phyloP scores from a whole-genome alignment of 2,888 invertebrate species.

The Mystacides longicornis region DNA sequence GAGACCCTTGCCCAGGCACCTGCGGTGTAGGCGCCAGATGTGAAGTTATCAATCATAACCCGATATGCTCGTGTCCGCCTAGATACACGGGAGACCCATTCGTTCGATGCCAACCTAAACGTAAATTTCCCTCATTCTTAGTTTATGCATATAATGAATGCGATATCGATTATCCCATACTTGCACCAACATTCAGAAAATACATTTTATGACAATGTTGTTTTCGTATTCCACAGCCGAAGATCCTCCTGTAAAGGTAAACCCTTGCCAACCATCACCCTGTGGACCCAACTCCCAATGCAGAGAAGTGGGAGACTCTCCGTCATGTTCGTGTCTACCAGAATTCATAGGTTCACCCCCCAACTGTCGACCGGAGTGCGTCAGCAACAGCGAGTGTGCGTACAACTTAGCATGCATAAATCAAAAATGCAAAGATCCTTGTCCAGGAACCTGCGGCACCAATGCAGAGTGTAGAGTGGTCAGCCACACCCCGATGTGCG shows the following conservation, averaged over 20 bases:
- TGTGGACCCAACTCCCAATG: slow-evolving; percentile 77
- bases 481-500: slow-evolving; percentile 66
- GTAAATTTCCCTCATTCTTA: slow-evolving; percentile 32
- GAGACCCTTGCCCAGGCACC: slow-evolving; percentile 75
- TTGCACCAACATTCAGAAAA: background rate
- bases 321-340: slow-evolving; percentile 66
- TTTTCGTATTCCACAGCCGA: slow-evolving; percentile 37
- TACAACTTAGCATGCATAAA: slow-evolving; percentile 64
- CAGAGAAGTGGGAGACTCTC: slow-evolving; percentile 55
- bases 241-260: slow-evolving; percentile 42
- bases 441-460: slow-evolving; percentile 60
- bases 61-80: slow-evolving; percentile 66
- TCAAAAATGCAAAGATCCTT: slow-evolving; percentile 70
- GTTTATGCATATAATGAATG: background rate
- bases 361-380: slow-evolving; percentile 73
- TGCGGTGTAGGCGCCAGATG: slow-evolving; percentile 60
- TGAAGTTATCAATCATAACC: slow-evolving; percentile 72
- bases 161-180: background rate
- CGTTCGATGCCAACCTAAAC: slow-evolving; percentile 52
- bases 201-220: background rate
- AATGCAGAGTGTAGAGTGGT: slow-evolving; percentile 69
- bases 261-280: slow-evolving; percentile 72
- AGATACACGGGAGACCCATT: slow-evolving; percentile 71
- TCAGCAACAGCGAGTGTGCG: slow-evolving; percentile 67
- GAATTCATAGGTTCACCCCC: slow-evolving; percentile 65